A percentile compares a stretch with the other conserved stretches of the same genome.
These are phyloP conservation scores for Oscheius onirici DNA, from an alignment of 2,888 invertebrate species.

Conservation along the genomic window DNA sequence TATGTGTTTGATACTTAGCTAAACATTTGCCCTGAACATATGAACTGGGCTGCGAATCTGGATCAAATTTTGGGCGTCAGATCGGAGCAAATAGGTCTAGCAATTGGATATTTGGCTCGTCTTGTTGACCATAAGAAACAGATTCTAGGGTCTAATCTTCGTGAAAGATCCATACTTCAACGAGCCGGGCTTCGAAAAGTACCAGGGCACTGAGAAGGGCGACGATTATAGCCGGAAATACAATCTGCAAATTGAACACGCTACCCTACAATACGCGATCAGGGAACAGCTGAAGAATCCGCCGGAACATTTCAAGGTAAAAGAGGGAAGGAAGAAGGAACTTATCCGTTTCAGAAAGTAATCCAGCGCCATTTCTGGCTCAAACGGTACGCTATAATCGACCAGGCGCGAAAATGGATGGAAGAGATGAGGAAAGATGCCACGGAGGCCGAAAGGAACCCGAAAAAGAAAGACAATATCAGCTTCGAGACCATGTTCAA, in stretches of 20 bases:
- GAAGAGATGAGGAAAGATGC: constrained; percentile 50
- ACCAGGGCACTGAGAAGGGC: constrained; percentile 67
- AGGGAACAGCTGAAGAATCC: constrained; percentile 64
- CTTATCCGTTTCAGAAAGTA: constrained; percentile 62
- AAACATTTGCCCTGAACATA: too few species aligned
- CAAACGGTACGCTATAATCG: constrained; percentile 65
- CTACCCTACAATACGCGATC: constrained; percentile 71
- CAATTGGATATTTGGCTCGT: too few species aligned
- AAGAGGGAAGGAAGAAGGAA: too few species aligned
- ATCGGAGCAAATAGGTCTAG: too few species aligned
- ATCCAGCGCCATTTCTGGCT: constrained; percentile 69
- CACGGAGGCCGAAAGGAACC: constrained; percentile 45
- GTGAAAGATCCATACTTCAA: constrained; percentile 78
- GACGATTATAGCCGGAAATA: constrained; percentile 66
- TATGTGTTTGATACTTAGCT: too few species aligned
- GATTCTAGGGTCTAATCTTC: constrained; percentile 77
- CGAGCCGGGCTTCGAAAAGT: constrained; percentile 77
- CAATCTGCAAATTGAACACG: constrained; percentile 70
- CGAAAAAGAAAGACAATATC: constrained; percentile 50
- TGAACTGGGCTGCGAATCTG: too few species aligned
- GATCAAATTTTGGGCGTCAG: too few species aligned
- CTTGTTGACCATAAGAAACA: neutral
- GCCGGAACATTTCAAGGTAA: constrained; percentile 64
- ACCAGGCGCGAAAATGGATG: constrained; percentile 60
- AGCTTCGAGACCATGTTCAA: constrained; percentile 57